A percentile compares a stretch with the other conserved stretches of the same genome.
phyloP scores from a whole-genome alignment of 2,113 vertebrate species.

The Piaya cayana region DNA sequence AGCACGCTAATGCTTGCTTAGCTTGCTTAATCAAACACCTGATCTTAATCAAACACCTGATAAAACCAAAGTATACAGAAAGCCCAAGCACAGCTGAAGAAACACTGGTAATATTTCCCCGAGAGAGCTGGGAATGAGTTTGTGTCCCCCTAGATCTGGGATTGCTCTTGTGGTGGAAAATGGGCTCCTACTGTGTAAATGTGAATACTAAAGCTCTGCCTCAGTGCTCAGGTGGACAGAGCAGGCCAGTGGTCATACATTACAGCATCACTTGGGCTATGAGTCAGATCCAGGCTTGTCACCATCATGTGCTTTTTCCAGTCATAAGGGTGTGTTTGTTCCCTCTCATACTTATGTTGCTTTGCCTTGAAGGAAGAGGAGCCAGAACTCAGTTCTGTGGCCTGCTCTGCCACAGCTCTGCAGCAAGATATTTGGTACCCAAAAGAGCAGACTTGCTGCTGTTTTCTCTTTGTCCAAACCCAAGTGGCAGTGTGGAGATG shows the following conservation, averaged over 20 bases:
- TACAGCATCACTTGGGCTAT: background rate
- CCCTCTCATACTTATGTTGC: fast-evolving
- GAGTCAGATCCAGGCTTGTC: background rate
- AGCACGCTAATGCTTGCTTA: background rate
- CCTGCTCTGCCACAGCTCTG: background rate
- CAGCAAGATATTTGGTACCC: background rate
- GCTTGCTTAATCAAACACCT: no score
- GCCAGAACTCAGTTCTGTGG: background rate
- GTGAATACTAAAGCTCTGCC: background rate
- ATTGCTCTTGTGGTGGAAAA: background rate
- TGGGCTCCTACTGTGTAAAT: background rate
- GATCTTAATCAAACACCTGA: background rate
- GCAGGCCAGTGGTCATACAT: background rate
- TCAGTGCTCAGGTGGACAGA: background rate
- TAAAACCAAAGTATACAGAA: background rate
- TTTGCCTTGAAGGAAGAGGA: background rate
- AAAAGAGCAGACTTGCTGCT: background rate
- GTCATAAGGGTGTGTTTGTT: background rate
- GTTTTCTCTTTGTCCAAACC: background rate
- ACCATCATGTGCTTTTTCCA: background rate
- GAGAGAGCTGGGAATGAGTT: background rate
- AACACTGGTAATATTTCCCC: background rate
- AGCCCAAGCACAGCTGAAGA: background rate
- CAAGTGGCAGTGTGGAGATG: fast-evolving
- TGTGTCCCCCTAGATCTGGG: background rate